Base-by-base conservation (phyloP, 2,113 vertebrate species). In the Chlamydotis undulata region DNA sequence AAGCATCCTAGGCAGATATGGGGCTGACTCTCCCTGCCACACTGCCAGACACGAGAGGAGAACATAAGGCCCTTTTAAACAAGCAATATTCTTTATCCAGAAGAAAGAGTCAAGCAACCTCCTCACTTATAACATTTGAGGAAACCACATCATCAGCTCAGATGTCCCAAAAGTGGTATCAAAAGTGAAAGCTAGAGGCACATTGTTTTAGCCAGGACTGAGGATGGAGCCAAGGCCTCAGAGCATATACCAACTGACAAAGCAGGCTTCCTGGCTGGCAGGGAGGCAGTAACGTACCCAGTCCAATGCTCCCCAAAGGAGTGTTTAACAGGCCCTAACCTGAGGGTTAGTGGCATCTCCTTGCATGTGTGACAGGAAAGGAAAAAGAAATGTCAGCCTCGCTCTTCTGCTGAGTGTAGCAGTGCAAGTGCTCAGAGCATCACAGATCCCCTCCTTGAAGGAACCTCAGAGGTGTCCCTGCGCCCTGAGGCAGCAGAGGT, bases 171-270 rank as follows among this genome's bases (percentile, higher is more conserved):
- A 89, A 88, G 29, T 3, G 4, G 22, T 50, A 74, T 39, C 25
- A 56, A 59, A 74, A 91, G 31, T 55, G 55, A 80, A 94, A 80
- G 19, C 53, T 56, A 64, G 39, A 90, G 39, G n/a, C 2, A 15
- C 0, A 0, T 37, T 4, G 3, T 37, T 84, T 93, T 69, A 79
- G 63, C 37, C n/a, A 65, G 35, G 8, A 25, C 10, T 19, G 14
- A 55, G 26, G 33, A 87, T 22, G 33, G 55, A 81, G 61, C 15
- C 33, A 61, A 56, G 65, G 35, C 19, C 60, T 63, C 25, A 26
- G 53, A 81, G 21, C 50, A 59, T 3, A 13, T 22, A 82, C 24
- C 8, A 64, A 79, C 35, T 1, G n/a, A 86, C 25, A 47, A 55
- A 45, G 23, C n/a, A 67, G 28, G 17, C 37, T 55, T 78, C 35